Evolutionary conservation across 2,797 vertebrate species (phyloP).

Genomic region (Sorex maritimensis): DNA sequence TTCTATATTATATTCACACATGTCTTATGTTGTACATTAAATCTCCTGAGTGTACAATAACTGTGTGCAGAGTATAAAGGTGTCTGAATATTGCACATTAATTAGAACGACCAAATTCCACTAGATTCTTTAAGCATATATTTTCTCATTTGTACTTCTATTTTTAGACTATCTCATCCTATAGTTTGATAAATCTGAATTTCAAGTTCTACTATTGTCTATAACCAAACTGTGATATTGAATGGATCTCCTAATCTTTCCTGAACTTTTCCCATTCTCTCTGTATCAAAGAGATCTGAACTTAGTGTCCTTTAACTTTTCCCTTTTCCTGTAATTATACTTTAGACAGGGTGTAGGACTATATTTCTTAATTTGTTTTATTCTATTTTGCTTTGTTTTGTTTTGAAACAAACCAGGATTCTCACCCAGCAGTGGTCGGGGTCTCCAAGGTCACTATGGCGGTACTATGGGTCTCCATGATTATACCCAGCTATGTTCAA

Average conservation of each 20-base stretch:
- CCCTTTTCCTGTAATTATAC: neutral
- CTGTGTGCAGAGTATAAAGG: slow-evolving; percentile 69
- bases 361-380: neutral
- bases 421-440: too few species aligned
- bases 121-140: slow-evolving; percentile 1
- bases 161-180: neutral
- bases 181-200: neutral
- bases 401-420: too few species aligned
- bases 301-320: neutral
- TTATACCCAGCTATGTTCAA: too few species aligned
- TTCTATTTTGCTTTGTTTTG: neutral
- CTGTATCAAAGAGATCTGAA: neutral
- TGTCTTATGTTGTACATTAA: neutral
- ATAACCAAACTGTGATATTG: neutral
- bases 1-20: slow-evolving; percentile 18
- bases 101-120: slow-evolving; percentile 80
- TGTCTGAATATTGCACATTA: slow-evolving; percentile 65
- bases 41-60: slow-evolving; percentile 33
- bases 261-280: slow-evolving; percentile 38
- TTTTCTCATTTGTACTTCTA: neutral
- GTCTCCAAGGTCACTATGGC: too few species aligned
- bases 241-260: neutral
- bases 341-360: neutral
- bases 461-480: too few species aligned
- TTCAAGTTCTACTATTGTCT: slow-evolving; percentile 7